Conservation (phyloP, 2,797 vertebrate genomes). For the Rhynchotus rufescens region DNA sequence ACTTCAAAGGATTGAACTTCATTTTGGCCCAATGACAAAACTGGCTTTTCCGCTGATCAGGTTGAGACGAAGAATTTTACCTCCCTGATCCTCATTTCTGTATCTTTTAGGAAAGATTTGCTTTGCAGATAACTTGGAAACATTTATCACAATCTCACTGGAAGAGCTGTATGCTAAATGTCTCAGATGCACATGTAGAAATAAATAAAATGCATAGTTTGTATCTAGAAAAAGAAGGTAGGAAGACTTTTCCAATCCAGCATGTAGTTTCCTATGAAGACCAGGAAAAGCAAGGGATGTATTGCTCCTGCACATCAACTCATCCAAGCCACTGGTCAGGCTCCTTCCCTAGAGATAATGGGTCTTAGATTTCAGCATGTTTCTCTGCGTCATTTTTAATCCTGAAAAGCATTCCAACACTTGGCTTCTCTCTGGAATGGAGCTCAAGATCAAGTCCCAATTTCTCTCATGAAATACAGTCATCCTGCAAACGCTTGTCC, state of each 20-base stretch:
- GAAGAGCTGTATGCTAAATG: neutral
- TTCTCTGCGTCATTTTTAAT: neutral
- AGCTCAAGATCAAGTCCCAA: neutral
- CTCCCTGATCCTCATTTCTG: neutral
- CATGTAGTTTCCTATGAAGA: neutral
- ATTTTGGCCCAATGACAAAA: neutral
- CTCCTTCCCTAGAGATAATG: constrained; percentile 8
- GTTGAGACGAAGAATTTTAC: neutral
- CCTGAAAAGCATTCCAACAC: neutral
- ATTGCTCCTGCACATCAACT: neutral
- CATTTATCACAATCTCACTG: neutral
- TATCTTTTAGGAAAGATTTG: neutral
- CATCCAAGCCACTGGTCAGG: neutral
- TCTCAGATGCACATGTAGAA: neutral
- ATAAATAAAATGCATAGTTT: constrained; percentile 39
- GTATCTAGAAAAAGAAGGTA: neutral
- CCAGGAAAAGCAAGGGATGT: neutral
- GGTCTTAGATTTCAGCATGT: neutral
- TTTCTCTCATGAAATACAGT: neutral
- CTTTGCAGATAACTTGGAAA: neutral
- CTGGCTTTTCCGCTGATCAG: neutral
- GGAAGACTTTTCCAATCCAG: neutral
- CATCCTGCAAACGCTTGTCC: neutral
- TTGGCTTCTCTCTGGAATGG: neutral
- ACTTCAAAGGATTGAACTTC: constrained; percentile 14